phyloP scores from a whole-genome alignment of 2,888 invertebrate genomes.

The Hydropsyche betteni region DNA sequence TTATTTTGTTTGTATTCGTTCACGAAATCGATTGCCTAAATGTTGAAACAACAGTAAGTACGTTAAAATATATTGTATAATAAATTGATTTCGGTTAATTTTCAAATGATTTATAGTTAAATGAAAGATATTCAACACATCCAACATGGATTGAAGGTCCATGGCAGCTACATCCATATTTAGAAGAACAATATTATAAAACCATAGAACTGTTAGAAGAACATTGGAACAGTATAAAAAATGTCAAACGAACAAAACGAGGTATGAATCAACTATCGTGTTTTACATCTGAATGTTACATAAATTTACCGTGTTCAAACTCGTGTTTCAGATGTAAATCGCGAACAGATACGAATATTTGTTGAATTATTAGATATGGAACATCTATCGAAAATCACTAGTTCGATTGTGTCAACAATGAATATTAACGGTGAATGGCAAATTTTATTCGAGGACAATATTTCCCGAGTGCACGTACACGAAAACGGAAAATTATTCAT shows the following conservation, averaged over 20 bases:
- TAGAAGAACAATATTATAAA: constrained; percentile 48
- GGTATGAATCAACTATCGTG: not conserved
- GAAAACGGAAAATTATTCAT: constrained; percentile 41
- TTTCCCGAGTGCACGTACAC: constrained; percentile 45
- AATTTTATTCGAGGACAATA: constrained; percentile 46
- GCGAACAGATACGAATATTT: not conserved
- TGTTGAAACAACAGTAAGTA: too few relatives aligned
- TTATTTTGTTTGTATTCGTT: not conserved
- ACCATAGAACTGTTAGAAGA: constrained; percentile 31
- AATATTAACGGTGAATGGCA: constrained; percentile 38
- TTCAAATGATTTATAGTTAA: too few relatives aligned
- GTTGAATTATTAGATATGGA: constrained; percentile 14
- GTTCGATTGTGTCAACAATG: constrained; percentile 32
- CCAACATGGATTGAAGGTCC: constrained; percentile 46
- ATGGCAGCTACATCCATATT: constrained; percentile 44
- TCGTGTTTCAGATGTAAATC: not conserved
- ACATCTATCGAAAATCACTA: constrained; percentile 19
- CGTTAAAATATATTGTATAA: too few relatives aligned
- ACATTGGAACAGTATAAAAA: not conserved
- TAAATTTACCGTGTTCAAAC: not conserved
- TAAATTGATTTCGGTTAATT: too few relatives aligned
- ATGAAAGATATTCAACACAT: not conserved
- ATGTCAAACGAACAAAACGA: not conserved
- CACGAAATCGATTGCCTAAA: too few relatives aligned
- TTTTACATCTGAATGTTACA: not conserved